Evolutionary conservation across 1,140 invertebrate species (phyloP).

Genomic region (Callitettix versicolor): DNA sequence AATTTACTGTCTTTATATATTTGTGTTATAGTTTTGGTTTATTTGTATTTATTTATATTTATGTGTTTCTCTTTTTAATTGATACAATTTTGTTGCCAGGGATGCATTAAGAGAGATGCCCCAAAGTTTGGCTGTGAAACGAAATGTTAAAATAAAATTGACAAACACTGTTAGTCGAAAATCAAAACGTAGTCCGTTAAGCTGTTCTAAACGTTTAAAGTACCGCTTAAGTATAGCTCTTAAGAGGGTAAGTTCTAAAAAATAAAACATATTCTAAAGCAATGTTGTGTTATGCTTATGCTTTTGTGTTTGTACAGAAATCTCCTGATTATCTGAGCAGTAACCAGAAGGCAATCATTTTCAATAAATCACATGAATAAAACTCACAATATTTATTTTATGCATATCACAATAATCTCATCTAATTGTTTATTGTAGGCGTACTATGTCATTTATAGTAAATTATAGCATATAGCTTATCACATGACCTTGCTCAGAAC

Average conservation of each 20-base stretch:
- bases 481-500: too few relatives aligned
- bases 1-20: too few relatives aligned
- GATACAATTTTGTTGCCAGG: too few relatives aligned
- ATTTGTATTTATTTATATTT: conserved; percentile 8
- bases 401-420: too few relatives aligned
- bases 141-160: conserved; percentile 46
- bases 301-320: too few relatives aligned
- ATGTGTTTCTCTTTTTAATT: conserved; percentile 8
- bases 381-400: not conserved
- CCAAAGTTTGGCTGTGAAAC: conserved; percentile 49
- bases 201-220: conserved; percentile 41
- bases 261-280: too few relatives aligned
- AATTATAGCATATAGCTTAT: too few relatives aligned
- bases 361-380: not conserved
- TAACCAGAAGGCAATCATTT: too few relatives aligned
- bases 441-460: too few relatives aligned
- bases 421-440: too few relatives aligned
- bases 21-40: not conserved
- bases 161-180: conserved; percentile 42
- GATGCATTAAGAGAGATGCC: conserved; percentile 49
- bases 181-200: conserved; percentile 35
- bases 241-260: conserved; percentile 29
- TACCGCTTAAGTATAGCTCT: conserved; percentile 38
- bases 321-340: too few relatives aligned
- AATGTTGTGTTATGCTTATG: too few relatives aligned